Evolutionary conservation across 2,888 invertebrate genomes (phyloP).

Genomic region (Melieria crassipennis): DNA sequence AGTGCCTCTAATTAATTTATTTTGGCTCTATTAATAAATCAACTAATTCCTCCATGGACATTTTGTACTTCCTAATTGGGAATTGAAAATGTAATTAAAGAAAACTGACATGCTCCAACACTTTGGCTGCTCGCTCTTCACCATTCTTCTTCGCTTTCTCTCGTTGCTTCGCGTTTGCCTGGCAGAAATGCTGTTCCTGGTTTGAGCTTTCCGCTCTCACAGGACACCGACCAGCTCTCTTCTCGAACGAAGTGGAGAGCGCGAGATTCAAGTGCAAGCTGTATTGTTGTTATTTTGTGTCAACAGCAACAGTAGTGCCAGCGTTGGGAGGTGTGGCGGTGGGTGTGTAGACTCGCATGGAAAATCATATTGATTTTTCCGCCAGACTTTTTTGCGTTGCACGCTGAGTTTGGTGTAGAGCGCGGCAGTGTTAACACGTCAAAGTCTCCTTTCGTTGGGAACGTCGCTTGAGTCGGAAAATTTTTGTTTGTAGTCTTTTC

Average conservation of each 20-base stretch:
- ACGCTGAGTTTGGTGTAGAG: constrained; percentile 25
- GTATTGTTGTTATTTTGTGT: too few relatives aligned
- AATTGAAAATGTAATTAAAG: not conserved
- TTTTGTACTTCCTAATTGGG: not conserved
- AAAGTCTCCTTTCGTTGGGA: constrained; percentile 9
- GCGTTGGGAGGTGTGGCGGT: not conserved
- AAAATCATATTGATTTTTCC: constrained; percentile 42
- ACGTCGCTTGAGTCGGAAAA: too few relatives aligned
- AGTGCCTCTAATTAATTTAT: not conserved
- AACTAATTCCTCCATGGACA: not conserved
- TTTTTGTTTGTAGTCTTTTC: too few relatives aligned
- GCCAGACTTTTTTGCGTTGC: constrained; percentile 19
- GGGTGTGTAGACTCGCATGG: not conserved
- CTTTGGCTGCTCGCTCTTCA: not conserved
- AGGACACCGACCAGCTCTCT: too few relatives aligned
- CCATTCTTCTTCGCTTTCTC: not conserved
- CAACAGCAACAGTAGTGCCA: too few relatives aligned
- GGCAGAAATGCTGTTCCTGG: too few relatives aligned
- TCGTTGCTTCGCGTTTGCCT: not conserved
- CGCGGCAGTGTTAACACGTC: constrained; percentile 31
- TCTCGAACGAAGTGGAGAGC: too few relatives aligned
- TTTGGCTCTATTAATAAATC: not conserved
- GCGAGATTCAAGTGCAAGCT: too few relatives aligned
- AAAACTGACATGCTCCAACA: not conserved
- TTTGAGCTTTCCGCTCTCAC: too few relatives aligned